These are phyloP conservation scores for Chaetoderma sp. DNA, from an alignment of 2,888 invertebrate species.

Conservation along the genomic window DNA sequence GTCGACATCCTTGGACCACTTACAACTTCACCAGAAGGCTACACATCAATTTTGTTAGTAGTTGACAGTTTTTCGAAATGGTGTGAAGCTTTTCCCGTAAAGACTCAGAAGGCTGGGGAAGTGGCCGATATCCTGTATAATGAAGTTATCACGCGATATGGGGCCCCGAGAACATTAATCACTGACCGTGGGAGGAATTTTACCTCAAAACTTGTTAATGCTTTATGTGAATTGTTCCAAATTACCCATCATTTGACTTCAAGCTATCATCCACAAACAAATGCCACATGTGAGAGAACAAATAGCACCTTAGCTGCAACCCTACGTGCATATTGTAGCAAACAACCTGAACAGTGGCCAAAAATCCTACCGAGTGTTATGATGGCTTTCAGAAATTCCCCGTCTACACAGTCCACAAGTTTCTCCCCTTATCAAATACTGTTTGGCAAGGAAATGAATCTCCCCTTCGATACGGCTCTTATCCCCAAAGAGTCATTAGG, in stretches of 20 bases:
- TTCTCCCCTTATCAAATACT: background rate
- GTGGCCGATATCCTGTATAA: background rate
- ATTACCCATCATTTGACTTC: background rate
- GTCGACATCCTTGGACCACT: background rate
- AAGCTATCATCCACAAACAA: background rate
- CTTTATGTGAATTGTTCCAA: slow-evolving; percentile 1
- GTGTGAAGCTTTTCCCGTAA: slow-evolving; percentile 2
- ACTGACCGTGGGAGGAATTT: background rate
- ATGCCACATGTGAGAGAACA: background rate
- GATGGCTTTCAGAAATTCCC: background rate
- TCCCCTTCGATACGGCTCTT: background rate
- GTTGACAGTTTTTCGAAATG: background rate
- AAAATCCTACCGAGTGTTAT: background rate
- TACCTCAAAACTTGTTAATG: background rate
- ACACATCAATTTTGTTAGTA: background rate
- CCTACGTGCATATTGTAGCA: background rate
- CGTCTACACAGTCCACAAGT: background rate
- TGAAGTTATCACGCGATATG: background rate
- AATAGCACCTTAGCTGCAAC: background rate
- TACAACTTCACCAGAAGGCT: background rate
- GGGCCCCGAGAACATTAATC: background rate
- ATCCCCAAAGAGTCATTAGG: background rate
- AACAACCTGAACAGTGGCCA: background rate
- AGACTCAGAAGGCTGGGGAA: background rate
- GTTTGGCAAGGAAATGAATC: background rate